Conservation (phyloP, 2,888 invertebrate genomes). For the Zhuqinia jingwanae region DNA sequence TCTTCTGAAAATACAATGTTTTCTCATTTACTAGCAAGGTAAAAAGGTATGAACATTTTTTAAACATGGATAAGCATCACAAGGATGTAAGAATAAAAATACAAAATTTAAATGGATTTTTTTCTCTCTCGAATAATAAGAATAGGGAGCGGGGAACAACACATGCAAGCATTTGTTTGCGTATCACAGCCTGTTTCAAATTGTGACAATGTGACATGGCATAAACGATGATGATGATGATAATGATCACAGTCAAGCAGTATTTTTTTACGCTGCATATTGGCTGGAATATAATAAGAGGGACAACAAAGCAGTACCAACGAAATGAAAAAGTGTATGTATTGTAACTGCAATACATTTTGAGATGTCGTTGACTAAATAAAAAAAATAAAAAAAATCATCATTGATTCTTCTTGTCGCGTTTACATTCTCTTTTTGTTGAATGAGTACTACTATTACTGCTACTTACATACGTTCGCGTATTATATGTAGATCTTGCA, state of each 20-base stretch:
- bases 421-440: neutral
- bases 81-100: too few relatives aligned
- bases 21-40: too few relatives aligned
- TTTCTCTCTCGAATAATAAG: too few relatives aligned
- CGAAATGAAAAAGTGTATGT: neutral
- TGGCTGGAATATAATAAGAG: neutral
- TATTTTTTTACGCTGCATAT: neutral
- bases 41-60: too few relatives aligned
- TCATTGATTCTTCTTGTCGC: neutral
- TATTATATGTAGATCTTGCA: constrained; percentile 14
- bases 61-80: too few relatives aligned
- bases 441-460: too few relatives aligned
- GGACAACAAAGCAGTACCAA: neutral
- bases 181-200: neutral
- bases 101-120: too few relatives aligned
- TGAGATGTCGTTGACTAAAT: neutral
- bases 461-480: neutral
- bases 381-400: too few relatives aligned
- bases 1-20: too few relatives aligned
- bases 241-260: too few relatives aligned
- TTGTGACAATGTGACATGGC: neutral
- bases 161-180: neutral
- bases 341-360: constrained; percentile 1
- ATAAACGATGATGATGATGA: neutral
- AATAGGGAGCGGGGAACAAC: too few relatives aligned